These are phyloP conservation scores for Limanda limanda DNA, from an alignment of 2,113 vertebrate species.

Conservation along the genomic window DNA sequence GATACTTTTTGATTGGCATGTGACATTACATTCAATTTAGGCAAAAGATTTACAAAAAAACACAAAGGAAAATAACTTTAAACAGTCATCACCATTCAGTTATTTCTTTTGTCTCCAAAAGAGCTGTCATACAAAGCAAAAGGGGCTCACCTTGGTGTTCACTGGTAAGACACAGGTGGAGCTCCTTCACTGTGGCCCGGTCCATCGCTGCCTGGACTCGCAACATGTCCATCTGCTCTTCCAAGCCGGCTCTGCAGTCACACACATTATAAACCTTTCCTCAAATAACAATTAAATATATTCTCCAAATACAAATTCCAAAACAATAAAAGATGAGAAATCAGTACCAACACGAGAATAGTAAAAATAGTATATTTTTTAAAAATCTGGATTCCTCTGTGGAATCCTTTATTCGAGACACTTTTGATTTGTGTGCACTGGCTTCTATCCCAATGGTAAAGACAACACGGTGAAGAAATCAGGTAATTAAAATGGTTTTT, in stretches of 20 bases:
- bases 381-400: slow-evolving; percentile 28
- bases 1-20: background rate
- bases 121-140: background rate
- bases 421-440: slow-evolving; percentile 22
- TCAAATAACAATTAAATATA: slow-evolving; percentile 12
- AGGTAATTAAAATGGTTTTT: slow-evolving; percentile 79
- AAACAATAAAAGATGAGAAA: slow-evolving; percentile 7
- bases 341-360: background rate
- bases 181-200: slow-evolving; percentile 83
- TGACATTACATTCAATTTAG: background rate
- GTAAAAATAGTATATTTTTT: slow-evolving; percentile 27
- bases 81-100: background rate
- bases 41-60: background rate
- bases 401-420: slow-evolving; percentile 39
- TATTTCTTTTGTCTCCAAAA: background rate
- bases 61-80: background rate
- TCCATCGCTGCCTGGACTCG: slow-evolving; percentile 82
- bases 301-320: background rate
- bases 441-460: slow-evolving; percentile 50
- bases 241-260: slow-evolving; percentile 82
- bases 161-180: slow-evolving; percentile 78
- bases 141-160: slow-evolving; percentile 79
- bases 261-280: slow-evolving; percentile 1
- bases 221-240: slow-evolving; percentile 88
- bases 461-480: slow-evolving; percentile 57